Percentiles rank a stretch among this genome's conserved stretches.
Conservation (phyloP, 2,113 vertebrate genomes). For the Seriola dumerili region DNA sequence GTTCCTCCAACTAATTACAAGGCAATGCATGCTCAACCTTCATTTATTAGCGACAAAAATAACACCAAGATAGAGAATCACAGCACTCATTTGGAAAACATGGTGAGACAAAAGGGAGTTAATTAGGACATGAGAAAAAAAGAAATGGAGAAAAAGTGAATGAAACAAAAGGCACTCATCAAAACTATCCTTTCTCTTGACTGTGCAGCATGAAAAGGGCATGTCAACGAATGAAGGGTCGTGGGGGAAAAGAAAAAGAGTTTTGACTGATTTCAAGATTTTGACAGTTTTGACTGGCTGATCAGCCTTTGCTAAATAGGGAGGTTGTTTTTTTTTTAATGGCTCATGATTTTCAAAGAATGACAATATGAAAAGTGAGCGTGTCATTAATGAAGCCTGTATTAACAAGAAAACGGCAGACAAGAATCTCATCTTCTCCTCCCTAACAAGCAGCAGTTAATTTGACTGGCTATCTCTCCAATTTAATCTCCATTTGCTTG, state of each 20-base stretch:
- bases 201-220: conserved; percentile 74
- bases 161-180: conserved; percentile 70
- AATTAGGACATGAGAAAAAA: conserved; percentile 75
- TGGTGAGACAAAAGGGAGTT: conserved; percentile 77
- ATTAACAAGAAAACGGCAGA: conserved; percentile 66
- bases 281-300: conserved; percentile 55
- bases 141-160: conserved; percentile 50
- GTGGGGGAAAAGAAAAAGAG: background rate
- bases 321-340: conserved; percentile 16
- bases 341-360: conserved; percentile 55
- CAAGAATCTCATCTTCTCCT: conserved; percentile 78
- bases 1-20: conserved; percentile 82
- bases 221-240: conserved; percentile 62
- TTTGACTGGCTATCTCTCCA: conserved; percentile 75
- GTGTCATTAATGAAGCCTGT: conserved; percentile 65
- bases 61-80: conserved; percentile 72
- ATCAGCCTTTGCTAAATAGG: conserved; percentile 48
- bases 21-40: conserved; percentile 73
- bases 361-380: conserved; percentile 67
- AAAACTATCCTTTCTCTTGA: conserved; percentile 68
- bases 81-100: conserved; percentile 75
- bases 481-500: conserved; percentile 76
- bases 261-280: conserved; percentile 50
- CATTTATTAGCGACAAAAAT: conserved; percentile 76
- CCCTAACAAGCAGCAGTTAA: conserved; percentile 77